These are phyloP conservation scores for Prunella strophiata DNA, from an alignment of 2,797 vertebrate species.

Conservation along the genomic window DNA sequence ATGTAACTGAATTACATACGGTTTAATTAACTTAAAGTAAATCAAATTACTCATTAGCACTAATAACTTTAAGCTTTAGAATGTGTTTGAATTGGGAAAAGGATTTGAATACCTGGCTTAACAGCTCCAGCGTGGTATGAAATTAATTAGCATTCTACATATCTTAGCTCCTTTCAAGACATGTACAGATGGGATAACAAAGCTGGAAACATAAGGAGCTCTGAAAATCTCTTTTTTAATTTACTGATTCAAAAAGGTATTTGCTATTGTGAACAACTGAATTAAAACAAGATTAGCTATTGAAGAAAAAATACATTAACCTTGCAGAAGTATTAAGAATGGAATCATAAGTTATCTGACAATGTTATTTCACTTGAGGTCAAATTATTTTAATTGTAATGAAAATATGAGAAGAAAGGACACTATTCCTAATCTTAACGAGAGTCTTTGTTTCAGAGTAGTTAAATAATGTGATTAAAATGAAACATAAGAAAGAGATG, in stretches of 20 bases:
- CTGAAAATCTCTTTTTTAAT: slow-evolving; percentile 65
- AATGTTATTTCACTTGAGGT: slow-evolving; percentile 51
- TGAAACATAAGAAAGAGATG: not conserved
- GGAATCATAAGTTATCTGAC: slow-evolving; percentile 48
- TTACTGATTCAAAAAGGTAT: slow-evolving; percentile 70
- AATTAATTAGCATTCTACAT: slow-evolving; percentile 75
- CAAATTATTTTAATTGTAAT: slow-evolving; percentile 51
- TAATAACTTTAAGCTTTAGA: slow-evolving; percentile 74
- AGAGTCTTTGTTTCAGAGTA: not conserved
- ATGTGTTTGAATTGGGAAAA: slow-evolving; percentile 68
- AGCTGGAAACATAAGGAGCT: slow-evolving; percentile 69
- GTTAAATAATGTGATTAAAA: slow-evolving; percentile 17
- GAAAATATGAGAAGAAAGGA: not conserved
- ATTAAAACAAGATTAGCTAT: slow-evolving; percentile 66
- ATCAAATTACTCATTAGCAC: slow-evolving; percentile 73
- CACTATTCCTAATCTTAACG: not conserved
- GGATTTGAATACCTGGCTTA: slow-evolving; percentile 75
- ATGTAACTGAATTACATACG: slow-evolving; percentile 73
- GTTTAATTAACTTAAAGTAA: slow-evolving; percentile 77
- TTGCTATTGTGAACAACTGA: slow-evolving; percentile 58
- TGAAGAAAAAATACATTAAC: slow-evolving; percentile 37
- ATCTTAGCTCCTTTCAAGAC: slow-evolving; percentile 70
- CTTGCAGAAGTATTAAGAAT: slow-evolving; percentile 44
- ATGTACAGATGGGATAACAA: slow-evolving; percentile 64
- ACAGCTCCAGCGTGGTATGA: slow-evolving; percentile 59